phyloP scores from a whole-genome alignment of 2,797 vertebrate species.

The Danio tinwini region DNA sequence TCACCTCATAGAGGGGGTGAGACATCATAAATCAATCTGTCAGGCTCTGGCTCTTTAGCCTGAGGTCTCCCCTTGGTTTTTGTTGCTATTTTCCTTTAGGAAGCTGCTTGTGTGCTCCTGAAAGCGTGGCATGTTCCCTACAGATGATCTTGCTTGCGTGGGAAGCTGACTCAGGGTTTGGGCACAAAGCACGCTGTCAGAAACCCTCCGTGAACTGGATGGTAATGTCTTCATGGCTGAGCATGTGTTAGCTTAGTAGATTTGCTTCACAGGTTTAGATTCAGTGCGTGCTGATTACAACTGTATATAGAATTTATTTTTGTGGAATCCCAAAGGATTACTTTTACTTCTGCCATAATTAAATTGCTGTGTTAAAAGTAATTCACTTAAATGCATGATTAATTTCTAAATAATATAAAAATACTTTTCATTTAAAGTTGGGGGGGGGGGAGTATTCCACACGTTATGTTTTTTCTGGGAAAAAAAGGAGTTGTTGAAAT shows the following conservation, averaged over 20 bases:
- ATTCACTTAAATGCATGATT: neutral
- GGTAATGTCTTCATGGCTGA: conserved; percentile 15
- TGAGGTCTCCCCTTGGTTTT: conserved; percentile 68
- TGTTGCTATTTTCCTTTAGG: conserved; percentile 68
- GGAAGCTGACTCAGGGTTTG: conserved; percentile 56
- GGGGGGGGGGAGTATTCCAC: no score
- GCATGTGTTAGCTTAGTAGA: conserved; percentile 21
- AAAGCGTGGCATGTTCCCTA: conserved; percentile 62
- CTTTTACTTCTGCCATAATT: neutral
- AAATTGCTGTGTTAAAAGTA: neutral
- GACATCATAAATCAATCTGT: conserved; percentile 78
- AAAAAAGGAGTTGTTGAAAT: no score
- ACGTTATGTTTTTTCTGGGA: no score
- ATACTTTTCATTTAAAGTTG: no score
- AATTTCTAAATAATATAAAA: no score
- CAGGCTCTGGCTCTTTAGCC: conserved; percentile 74
- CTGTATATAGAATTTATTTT: conserved; percentile 1
- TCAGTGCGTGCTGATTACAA: neutral
- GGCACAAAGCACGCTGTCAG: conserved; percentile 38
- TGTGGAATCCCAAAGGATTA: neutral
- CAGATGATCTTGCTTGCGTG: conserved; percentile 56
- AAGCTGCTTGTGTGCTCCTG: conserved; percentile 56
- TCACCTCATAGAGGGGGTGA: conserved; percentile 74
- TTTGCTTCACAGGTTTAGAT: conserved; percentile 3
- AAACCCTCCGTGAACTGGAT: conserved; percentile 27